Base-by-base conservation (phyloP, 2,888 invertebrate genomes). In the Lasioglossum calceatum region DNA sequence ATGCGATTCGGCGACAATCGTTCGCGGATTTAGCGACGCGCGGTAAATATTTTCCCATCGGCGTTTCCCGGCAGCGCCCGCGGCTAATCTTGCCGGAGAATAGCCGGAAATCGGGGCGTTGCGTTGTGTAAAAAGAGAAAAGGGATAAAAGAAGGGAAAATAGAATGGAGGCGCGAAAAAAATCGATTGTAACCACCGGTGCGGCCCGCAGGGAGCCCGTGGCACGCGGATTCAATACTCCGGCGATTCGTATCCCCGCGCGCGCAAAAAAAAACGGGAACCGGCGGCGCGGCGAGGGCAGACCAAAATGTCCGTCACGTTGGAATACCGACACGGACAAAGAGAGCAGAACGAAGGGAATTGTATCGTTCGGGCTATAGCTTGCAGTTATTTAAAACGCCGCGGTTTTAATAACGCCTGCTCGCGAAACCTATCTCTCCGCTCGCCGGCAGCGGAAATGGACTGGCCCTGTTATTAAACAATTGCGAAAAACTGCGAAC, bases 391-490 rank as follows among this genome's bases (percentile, higher is more conserved):
- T 54, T 82, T 71, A 32, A 61, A 50, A 50, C 32, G 73, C 32
- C 32, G 47, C 77, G 85, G 79, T 88, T 88, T 90, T 85, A 82
- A 81, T 86, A 80, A 67, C 89, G 54, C 85, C 80, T 78, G 47
- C 32, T 19, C 61, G 61, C n/a, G 27, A 2, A 61, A 61, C 61
- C 61, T 27, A 61, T 27, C 61, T 5, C 61, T 61, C 27, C 14
- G 27, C 14, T 61, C 27, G 61, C 27, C 61, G 27, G 14, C 14
- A 61, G 16, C 27, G 61, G 4, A 61, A 27, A 61, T 12, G 27
- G 14, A 27, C 27, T 8, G 61, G 14, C 14, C 5, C 27, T 27
- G 61, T 61, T 61, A 61, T 61, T 61, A 61, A 61, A 61, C 61
- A 61, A 61, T 61, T 27, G 61, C 61, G 27, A 27, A 61, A 54